phyloP scores from a whole-genome alignment of 2,113 vertebrate genomes.

The Sapayoa aenigma region DNA sequence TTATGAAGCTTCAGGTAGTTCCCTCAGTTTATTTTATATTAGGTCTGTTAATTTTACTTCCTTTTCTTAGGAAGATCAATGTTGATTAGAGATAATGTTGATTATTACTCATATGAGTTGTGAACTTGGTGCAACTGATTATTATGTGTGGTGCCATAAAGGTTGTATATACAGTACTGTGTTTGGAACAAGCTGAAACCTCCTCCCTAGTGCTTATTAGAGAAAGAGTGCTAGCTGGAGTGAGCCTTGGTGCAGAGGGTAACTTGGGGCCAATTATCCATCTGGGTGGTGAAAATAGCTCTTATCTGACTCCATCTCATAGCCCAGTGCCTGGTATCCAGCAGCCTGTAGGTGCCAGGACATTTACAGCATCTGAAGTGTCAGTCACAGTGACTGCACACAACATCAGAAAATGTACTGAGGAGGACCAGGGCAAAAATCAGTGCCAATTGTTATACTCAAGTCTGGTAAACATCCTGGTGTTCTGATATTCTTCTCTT shows the following conservation, averaged over 20 bases:
- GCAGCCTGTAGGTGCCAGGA: not conserved
- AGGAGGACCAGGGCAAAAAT: not conserved
- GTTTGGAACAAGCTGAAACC: not conserved
- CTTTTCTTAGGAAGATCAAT: not conserved
- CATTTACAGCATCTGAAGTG: not conserved
- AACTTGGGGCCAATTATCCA: not conserved
- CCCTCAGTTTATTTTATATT: not conserved
- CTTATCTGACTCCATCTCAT: not conserved
- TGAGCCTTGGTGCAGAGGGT: not conserved
- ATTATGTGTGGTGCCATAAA: not conserved
- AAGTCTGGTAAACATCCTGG: not conserved
- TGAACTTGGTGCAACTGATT: not conserved
- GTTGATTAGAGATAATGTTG: not conserved
- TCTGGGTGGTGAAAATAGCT: not conserved
- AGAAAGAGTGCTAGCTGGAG: not conserved
- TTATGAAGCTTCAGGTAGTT: not conserved
- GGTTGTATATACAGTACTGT: not conserved
- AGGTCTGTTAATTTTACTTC: not conserved
- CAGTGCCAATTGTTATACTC: not conserved
- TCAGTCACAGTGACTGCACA: not conserved
- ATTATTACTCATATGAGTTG: not conserved
- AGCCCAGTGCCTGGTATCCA: not conserved
- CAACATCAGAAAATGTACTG: not conserved
- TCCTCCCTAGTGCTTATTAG: not conserved
- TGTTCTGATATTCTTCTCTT: not conserved